Conservation (phyloP, 1,140 invertebrate genomes). For the Reticulitermes speratus region DNA sequence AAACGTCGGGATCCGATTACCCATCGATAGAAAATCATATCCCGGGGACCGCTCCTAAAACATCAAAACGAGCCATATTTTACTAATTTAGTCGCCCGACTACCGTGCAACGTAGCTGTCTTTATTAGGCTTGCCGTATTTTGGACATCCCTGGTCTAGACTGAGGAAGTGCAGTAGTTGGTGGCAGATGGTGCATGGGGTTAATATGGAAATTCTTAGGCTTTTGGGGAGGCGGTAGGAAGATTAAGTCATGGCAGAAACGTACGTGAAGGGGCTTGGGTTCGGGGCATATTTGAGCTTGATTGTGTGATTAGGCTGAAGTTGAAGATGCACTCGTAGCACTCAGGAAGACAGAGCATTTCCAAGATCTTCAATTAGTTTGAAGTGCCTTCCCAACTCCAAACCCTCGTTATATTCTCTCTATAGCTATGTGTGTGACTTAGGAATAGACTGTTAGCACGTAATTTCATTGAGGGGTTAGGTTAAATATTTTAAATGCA, state of each 20-base stretch:
- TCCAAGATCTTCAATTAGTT: background rate
- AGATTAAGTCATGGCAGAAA: background rate
- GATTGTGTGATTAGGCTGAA: too few relatives aligned
- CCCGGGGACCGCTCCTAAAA: too few relatives aligned
- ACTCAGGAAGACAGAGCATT: background rate
- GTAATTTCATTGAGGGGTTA: background rate
- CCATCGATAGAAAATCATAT: too few relatives aligned
- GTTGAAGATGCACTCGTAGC: background rate
- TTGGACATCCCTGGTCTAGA: too few relatives aligned
- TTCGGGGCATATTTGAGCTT: background rate
- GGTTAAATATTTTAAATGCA: too few relatives aligned
- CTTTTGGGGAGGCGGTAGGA: background rate
- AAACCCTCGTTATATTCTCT: background rate
- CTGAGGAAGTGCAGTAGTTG: background rate
- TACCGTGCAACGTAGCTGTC: too few relatives aligned
- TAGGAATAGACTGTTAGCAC: background rate
- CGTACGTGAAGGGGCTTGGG: background rate
- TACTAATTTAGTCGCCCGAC: too few relatives aligned
- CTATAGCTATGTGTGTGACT: background rate
- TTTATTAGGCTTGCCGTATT: too few relatives aligned
- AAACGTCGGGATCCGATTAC: too few relatives aligned
- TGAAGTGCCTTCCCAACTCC: background rate
- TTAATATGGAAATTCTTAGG: background rate
- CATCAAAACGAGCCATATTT: too few relatives aligned
- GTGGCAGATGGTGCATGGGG: background rate